These are phyloP conservation scores for Drosophila antonietae DNA, from an alignment of 2,888 invertebrate genomes.

Conservation along the genomic window DNA sequence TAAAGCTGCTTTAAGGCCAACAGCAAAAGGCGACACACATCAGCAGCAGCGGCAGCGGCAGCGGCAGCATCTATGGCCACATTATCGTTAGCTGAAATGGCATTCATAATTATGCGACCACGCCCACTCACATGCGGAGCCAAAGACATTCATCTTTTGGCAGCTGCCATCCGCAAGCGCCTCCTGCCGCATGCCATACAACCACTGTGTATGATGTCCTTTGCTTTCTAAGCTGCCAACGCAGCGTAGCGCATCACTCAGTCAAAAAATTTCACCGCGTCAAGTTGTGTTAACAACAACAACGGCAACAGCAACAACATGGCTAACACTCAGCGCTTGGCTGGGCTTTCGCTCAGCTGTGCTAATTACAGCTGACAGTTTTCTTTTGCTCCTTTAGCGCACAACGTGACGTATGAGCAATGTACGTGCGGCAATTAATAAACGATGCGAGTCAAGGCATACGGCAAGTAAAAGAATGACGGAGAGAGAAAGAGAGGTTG, in stretches of 20 bases:
- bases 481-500: not conserved
- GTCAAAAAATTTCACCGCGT: slow-evolving; percentile 76
- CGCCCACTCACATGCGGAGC: slow-evolving; percentile 43
- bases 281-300: slow-evolving; percentile 68
- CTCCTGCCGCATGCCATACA: not conserved
- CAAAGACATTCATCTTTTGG: slow-evolving; percentile 64
- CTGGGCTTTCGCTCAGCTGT: slow-evolving; percentile 66
- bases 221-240: slow-evolving; percentile 54
- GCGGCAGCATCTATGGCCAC: slow-evolving; percentile 13
- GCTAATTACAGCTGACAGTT: slow-evolving; percentile 79
- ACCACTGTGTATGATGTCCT: slow-evolving; percentile 22
- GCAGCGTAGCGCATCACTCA: slow-evolving; percentile 66
- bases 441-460: slow-evolving; percentile 34
- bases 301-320: slow-evolving; percentile 23
- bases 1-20: slow-evolving; percentile 55
- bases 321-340: slow-evolving; percentile 49
- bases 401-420: slow-evolving; percentile 77
- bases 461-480: not conserved
- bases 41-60: not conserved
- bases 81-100: slow-evolving; percentile 54
- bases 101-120: slow-evolving; percentile 72
- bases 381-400: slow-evolving; percentile 53
- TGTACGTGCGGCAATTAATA: slow-evolving; percentile 77
- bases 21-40: slow-evolving; percentile 20
- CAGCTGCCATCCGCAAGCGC: slow-evolving; percentile 28